These are phyloP conservation scores for Rhagonycha lutea DNA, from an alignment of 2,888 invertebrate genomes.

Conservation along the genomic window DNA sequence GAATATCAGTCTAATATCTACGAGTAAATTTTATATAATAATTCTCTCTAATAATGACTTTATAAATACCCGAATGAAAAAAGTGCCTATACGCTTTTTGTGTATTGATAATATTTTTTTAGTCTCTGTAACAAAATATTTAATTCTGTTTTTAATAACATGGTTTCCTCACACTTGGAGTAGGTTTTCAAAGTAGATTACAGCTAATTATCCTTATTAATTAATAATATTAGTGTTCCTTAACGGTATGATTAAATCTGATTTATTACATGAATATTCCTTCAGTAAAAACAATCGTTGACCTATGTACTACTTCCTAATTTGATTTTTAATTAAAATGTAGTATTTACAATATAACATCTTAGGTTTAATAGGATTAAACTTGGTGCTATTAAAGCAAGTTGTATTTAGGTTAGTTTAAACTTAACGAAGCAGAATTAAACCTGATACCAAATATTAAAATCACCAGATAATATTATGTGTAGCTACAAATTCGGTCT, in stretches of 20 bases:
- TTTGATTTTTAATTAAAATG: neutral
- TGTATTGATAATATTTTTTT: neutral
- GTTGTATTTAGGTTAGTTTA: neutral
- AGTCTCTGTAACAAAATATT: neutral
- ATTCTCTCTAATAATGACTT: neutral
- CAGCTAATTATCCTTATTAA: neutral
- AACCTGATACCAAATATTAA: neutral
- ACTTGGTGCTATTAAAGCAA: neutral
- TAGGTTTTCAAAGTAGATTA: no score
- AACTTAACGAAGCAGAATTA: neutral
- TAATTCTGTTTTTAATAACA: neutral
- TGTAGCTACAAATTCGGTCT: neutral
- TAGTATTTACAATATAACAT: neutral
- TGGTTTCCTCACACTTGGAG: no score
- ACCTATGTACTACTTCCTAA: neutral
- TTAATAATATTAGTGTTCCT: neutral
- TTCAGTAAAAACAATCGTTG: neutral
- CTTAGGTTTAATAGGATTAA: neutral
- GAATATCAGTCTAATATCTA: neutral
- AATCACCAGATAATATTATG: neutral
- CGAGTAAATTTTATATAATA: neutral
- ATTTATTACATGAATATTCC: neutral
- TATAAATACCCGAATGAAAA: neutral
- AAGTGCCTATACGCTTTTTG: neutral
- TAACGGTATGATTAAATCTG: neutral